These are phyloP conservation scores for Macrostomum lignano DNA, from an alignment of 1,140 invertebrate species.

Conservation along the genomic window DNA sequence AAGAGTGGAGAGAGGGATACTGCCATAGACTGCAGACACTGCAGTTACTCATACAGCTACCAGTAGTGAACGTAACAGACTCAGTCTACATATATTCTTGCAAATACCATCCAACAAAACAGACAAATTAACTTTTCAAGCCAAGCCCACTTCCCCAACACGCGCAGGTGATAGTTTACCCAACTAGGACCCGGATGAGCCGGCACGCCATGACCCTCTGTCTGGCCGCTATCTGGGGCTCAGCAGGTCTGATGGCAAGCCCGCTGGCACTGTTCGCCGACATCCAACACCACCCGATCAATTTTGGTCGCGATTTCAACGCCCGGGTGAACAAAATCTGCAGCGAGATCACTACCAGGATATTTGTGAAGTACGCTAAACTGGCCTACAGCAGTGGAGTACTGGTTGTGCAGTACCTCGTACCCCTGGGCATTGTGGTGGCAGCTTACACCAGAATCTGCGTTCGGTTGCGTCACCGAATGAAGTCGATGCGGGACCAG, in stretches of 20 bases:
- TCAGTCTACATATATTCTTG: too few species aligned
- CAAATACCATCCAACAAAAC: too few species aligned
- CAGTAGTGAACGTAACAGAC: too few species aligned
- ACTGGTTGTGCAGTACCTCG: too few species aligned
- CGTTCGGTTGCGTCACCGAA: conserved; percentile 31
- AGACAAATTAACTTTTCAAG: too few species aligned
- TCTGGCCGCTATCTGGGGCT: conserved; percentile 43
- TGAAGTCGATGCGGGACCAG: conserved; percentile 10
- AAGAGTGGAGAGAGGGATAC: too few species aligned
- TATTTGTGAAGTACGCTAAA: conserved; percentile 3
- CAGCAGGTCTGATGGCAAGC: conserved; percentile 42
- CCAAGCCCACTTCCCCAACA: too few species aligned
- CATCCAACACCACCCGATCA: conserved; percentile 17
- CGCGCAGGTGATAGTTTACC: conserved; percentile 47
- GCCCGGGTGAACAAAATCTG: conserved; percentile 20
- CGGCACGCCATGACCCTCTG: conserved; percentile 40
- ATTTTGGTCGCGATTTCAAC: conserved; percentile 33
- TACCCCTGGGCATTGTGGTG: conserved; percentile 50
- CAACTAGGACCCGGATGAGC: conserved; percentile 44
- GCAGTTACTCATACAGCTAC: too few species aligned
- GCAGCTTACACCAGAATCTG: conserved; percentile 34
- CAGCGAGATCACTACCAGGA: conserved; percentile 1
- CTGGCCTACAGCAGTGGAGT: too few species aligned
- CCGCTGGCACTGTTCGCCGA: conserved; percentile 44
- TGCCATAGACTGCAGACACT: too few species aligned